Evolutionary conservation across 2,113 vertebrate species (phyloP), one percentile per base, ranked within the genome.

Genomic region (Chitala chitala): DNA sequence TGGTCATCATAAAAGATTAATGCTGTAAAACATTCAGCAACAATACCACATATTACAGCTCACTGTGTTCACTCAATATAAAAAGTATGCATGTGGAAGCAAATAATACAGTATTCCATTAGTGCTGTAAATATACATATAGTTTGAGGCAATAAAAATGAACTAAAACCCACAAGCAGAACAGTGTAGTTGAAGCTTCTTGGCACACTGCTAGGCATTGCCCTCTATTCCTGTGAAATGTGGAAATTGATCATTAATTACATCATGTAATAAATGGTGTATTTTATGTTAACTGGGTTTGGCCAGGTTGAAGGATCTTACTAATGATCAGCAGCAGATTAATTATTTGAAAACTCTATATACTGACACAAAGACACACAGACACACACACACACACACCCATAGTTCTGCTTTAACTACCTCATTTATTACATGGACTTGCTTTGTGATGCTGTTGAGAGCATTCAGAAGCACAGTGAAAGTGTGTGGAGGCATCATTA

Each of bases 401-500:
- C 64, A 42, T 40, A 12, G 22, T 44, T 46, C 63, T 46, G 38
- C 5, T 33, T 69, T 13, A n/a, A 4, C 42, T 48, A 13, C 44
- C 44, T 48, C 13, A 5, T 69, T 51, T 53, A 17, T 69, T 33
- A 50, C 51, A 51, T 8, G 10, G 24, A 53, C 66, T 36, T 5
- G 17, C 26, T 69, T 51, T 69, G 29, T 69, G n/a, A n/a, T n/a
- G 31, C 29, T 46, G 63, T 22, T 44, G 63, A 66, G 7, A 44
- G 46, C 70, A 22, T 75, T 78, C 71, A 78, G 69, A 26, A 44
- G 15, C 73, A 73, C 74, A 75, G 81, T 78, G 17, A 42, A 79
- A 68, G 77, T 74, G 55, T 61, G 72, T 63, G 31, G 54, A 10
- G 54, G 29, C 69, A 76, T 84, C 82, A 89, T 87, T 85, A 87